Conservation (phyloP, 2,113 vertebrate species). For the Pipra filicauda region DNA sequence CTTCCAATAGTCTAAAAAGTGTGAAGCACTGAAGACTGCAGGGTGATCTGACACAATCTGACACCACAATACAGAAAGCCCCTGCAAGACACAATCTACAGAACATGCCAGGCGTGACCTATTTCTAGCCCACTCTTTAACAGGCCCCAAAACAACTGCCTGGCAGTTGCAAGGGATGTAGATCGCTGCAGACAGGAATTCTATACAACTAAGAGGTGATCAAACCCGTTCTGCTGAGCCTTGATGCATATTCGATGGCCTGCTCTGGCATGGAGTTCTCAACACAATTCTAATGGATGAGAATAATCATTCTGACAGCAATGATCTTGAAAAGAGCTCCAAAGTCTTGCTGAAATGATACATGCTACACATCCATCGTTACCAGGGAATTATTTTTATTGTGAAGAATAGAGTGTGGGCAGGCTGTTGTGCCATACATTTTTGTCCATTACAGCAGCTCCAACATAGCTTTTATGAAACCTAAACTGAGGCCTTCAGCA, state of each 20-base stretch:
- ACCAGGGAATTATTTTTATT: constrained; percentile 23
- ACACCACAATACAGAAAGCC: not conserved
- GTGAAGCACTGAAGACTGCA: not conserved
- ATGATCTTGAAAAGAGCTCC: constrained; percentile 14
- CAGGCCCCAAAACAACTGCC: not conserved
- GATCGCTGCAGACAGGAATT: not conserved
- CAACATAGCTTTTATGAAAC: not conserved
- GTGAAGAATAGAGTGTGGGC: not conserved
- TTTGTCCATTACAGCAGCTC: constrained; percentile 3
- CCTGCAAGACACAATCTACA: not conserved
- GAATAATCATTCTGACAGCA: constrained; percentile 43
- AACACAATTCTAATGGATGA: not conserved
- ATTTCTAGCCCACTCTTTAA: not conserved
- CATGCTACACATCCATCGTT: not conserved
- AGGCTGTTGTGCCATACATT: not conserved
- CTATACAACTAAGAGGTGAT: not conserved
- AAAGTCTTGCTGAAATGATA: constrained; percentile 38
- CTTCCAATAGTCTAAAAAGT: not conserved
- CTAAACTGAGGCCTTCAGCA: not conserved
- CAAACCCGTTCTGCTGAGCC: not conserved
- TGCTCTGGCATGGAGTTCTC: not conserved
- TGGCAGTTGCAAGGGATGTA: not conserved
- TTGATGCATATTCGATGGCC: not conserved
- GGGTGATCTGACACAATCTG: not conserved
- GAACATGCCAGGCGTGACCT: not conserved